A percentile compares a stretch with the other conserved stretches of the same genome.
phyloP scores from a whole-genome alignment of 2,113 vertebrate species.

The Geothlypis trichas region DNA sequence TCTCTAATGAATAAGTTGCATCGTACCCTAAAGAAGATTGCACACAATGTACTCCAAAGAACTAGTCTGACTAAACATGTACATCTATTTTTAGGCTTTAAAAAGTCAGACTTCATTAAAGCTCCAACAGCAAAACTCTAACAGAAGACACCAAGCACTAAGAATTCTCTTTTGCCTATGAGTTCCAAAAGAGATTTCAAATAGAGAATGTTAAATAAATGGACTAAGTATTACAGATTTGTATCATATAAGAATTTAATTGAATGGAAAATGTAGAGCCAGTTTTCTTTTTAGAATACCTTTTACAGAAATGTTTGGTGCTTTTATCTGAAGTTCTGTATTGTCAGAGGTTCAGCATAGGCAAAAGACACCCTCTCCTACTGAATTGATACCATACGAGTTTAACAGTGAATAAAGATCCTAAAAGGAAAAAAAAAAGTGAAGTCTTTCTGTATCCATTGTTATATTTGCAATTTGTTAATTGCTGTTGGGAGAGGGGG shows the following conservation, averaged over 20 bases:
- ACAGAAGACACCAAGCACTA: neutral
- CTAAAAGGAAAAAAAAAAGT: neutral
- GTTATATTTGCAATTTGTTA: neutral
- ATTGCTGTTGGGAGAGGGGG: neutral
- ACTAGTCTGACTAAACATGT: neutral
- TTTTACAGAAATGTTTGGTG: neutral
- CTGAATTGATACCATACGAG: accelerated
- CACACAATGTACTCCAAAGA: neutral
- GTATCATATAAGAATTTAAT: neutral
- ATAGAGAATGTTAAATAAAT: neutral
- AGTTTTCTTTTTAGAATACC: neutral
- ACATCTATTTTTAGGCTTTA: neutral
- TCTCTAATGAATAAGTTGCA: neutral
- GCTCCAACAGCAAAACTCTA: neutral
- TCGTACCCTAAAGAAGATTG: neutral
- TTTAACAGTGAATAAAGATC: neutral
- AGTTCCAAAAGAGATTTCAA: neutral
- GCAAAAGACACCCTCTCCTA: neutral
- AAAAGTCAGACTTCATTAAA: neutral
- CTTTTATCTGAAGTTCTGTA: neutral
- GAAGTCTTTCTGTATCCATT: neutral
- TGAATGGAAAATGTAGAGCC: neutral
- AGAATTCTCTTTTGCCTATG: neutral
- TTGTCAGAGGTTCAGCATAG: neutral
- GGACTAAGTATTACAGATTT: neutral